Conservation (phyloP, 2,888 invertebrate genomes). For the Ennomos fuscantarius region DNA sequence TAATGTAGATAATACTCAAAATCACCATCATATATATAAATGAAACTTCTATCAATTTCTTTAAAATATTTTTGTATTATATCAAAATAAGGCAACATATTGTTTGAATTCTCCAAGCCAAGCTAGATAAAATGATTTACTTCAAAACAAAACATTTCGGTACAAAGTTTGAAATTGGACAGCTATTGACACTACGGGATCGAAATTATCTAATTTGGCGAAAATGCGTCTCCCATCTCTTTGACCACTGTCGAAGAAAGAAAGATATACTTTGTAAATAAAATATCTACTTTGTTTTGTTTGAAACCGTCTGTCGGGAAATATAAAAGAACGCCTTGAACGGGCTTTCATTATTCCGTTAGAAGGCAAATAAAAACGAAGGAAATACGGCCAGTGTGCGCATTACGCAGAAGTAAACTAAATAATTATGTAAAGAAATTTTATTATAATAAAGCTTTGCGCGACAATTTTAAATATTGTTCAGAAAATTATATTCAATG, state of each 20-base stretch:
- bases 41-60: not conserved
- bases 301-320: constrained; percentile 38
- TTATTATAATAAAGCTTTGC: not conserved
- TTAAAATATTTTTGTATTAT: not conserved
- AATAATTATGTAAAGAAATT: not conserved
- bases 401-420: not conserved
- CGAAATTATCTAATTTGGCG: constrained; percentile 51
- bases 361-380: constrained; percentile 20
- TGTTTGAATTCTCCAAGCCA: constrained; percentile 4
- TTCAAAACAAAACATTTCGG: constrained; percentile 35
- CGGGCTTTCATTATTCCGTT: constrained; percentile 40
- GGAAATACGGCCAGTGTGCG: constrained; percentile 1
- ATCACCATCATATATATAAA: too few relatives aligned
- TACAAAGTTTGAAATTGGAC: constrained; percentile 43
- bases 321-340: constrained; percentile 43
- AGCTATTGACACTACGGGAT: constrained; percentile 41
- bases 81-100: constrained; percentile 1
- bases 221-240: constrained; percentile 41
- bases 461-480: not conserved
- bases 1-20: too few relatives aligned
- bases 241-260: constrained; percentile 47
- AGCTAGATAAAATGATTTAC: constrained; percentile 21
- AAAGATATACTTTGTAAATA: constrained; percentile 44
- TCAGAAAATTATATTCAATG: not conserved
- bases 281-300: constrained; percentile 48